Evolutionary conservation across 2,888 invertebrate genomes (phyloP).

Genomic region (Eustalomyia histrio): DNA sequence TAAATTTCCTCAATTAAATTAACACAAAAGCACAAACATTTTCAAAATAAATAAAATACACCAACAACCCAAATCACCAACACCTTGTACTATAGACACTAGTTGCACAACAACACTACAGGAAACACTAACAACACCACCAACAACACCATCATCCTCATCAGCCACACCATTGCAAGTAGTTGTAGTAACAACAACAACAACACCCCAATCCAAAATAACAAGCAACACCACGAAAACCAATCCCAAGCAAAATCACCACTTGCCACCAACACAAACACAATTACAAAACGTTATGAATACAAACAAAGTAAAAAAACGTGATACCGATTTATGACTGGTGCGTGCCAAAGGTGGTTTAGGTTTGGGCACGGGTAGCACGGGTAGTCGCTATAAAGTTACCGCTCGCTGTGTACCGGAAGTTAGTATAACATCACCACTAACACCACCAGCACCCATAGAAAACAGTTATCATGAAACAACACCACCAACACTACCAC

Average conservation of each 20-base stretch:
- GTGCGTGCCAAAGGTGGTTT: conserved; percentile 75
- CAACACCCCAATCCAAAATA: conserved; percentile 56
- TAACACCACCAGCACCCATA: conserved; percentile 68
- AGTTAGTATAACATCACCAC: conserved; percentile 77
- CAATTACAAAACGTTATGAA: conserved; percentile 70
- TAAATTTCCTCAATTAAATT: conserved; percentile 18
- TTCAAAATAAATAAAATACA: conserved; percentile 67
- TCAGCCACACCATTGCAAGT: conserved; percentile 28
- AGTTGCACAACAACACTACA: conserved; percentile 1
- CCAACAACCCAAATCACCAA: conserved; percentile 62
- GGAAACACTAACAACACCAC: conserved; percentile 43
- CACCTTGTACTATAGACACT: conserved; percentile 59
- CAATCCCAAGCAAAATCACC: conserved; percentile 48
- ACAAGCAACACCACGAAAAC: conserved; percentile 62
- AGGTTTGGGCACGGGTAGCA: conserved; percentile 72
- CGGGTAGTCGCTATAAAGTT: conserved; percentile 78
- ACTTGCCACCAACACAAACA: conserved; percentile 65
- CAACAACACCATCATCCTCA: conserved; percentile 37
- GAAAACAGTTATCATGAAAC: conserved; percentile 57
- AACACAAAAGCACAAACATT: conserved; percentile 58
- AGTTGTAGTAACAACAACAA: conserved; percentile 17
- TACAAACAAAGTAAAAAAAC: conserved; percentile 78
- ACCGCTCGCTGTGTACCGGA: conserved; percentile 79
- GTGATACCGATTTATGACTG: conserved; percentile 80
- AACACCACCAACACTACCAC: conserved; percentile 18